Base-by-base conservation (phyloP, 2,797 vertebrate species). In the Tenualosa ilisha region DNA sequence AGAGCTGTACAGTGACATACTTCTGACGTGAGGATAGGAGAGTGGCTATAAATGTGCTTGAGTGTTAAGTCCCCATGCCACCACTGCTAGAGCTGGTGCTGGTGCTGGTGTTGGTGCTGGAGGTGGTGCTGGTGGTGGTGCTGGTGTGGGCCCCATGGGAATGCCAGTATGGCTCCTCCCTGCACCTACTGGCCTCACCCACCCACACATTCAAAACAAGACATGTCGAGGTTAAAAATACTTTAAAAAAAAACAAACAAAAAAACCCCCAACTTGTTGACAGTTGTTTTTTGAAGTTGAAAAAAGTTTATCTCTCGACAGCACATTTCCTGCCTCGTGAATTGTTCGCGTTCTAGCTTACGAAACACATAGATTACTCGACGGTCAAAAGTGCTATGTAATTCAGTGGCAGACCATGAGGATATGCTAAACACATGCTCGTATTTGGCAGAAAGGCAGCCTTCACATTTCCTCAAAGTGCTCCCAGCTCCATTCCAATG, bases 401-500 rank as follows among this genome's bases (percentile, higher is more conserved):
- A 20, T 22, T 83, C 9, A 53, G 46, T 84, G 43, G 85, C 79
- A 82, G 31, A 85, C 54, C 75, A 20, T 81, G 72, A 46, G 84
- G 54, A 72, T 15, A 31, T 49, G 59, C 49, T 37, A 26, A 49
- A 12, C 46, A 81, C 20, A 46, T 81, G 11, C 61, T 84, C 53
- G 72, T 46, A 37, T 84, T 68, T 87, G 87, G 83, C 86, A 82
- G 79, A 85, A 89, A 87, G 82, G 24, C 65, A 17, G 20, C 20
- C 7, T 75, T 85, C 84, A 85, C 68, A 83, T 86, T 87, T 89
- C 85, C 84, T 81, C 31, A 83, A 49, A 79, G n/a, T 26, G 40
- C 11, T 84, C 56, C 54, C 72, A 8, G 43, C 72, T 17, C 37
- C 72, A 79, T 43, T 79, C 37, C 72, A 79, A 20, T 46, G 72